Evolutionary conservation across 2,113 vertebrate genomes (phyloP).

Genomic region (Empidonax traillii): DNA sequence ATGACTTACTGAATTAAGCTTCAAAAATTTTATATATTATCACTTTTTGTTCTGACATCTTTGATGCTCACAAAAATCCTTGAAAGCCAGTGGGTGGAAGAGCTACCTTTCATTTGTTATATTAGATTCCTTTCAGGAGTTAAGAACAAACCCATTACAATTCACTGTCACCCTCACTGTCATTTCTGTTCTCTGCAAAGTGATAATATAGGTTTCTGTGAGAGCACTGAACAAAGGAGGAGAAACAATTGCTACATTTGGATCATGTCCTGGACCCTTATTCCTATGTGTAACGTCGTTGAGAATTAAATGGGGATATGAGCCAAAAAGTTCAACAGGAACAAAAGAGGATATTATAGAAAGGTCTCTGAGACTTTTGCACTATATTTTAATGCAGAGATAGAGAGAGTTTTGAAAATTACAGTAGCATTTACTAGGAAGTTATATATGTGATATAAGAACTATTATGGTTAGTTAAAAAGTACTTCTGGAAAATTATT

Average conservation of each 20-base stretch:
- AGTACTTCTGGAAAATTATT: constrained; percentile 26
- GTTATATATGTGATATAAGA: neutral
- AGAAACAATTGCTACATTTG: neutral
- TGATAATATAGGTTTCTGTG: neutral
- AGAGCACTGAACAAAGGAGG: neutral
- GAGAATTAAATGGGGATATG: neutral
- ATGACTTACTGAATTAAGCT: neutral
- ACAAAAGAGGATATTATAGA: neutral
- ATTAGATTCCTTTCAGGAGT: neutral
- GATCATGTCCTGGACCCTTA: neutral
- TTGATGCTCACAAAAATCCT: neutral
- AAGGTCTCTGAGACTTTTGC: neutral
- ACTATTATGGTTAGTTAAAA: neutral
- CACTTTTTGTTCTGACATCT: neutral
- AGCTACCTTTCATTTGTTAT: neutral
- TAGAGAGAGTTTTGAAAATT: neutral
- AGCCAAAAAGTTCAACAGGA: neutral
- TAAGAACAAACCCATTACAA: neutral
- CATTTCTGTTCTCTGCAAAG: neutral
- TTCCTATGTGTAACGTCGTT: neutral
- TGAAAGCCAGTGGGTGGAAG: neutral
- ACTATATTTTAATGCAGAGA: neutral
- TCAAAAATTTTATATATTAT: neutral
- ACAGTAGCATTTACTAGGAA: neutral
- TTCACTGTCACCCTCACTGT: neutral